Percentiles rank a stretch among this genome's conserved stretches.
These are phyloP conservation scores for Acrocephalus scirpaceus DNA, from an alignment of 2,797 vertebrate genomes.

Conservation along the genomic window DNA sequence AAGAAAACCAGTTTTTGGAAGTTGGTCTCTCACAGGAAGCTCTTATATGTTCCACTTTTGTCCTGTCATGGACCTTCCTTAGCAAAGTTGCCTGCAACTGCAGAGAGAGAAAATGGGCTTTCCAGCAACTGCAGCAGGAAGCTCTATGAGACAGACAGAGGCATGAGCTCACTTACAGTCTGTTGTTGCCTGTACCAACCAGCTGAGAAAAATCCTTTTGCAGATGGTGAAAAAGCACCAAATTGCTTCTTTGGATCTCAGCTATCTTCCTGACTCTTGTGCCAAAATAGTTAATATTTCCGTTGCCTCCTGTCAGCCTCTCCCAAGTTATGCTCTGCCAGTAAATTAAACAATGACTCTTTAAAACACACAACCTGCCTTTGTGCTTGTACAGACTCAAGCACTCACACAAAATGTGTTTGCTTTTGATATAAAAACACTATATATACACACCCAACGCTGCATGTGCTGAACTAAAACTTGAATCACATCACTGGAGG, in stretches of 20 bases:
- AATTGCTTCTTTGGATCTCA: neutral
- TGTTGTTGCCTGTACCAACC: neutral
- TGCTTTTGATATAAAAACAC: neutral
- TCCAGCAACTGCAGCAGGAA: neutral
- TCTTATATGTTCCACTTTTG: neutral
- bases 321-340: neutral
- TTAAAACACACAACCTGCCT: neutral
- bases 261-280: neutral
- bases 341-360: neutral
- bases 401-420: neutral
- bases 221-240: conserved; percentile 7
- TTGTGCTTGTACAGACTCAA: neutral
- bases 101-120: conserved; percentile 27
- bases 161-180: neutral
- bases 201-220: conserved; percentile 26
- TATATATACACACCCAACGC: neutral
- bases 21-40: neutral
- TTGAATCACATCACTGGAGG: neutral
- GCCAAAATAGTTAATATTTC: neutral
- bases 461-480: neutral
- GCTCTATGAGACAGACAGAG: neutral
- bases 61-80: neutral
- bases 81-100: neutral
- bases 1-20: neutral
- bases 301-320: rapidly evolving